Base-by-base conservation (phyloP, 2,113 vertebrate genomes). In the Micromys minutus region DNA sequence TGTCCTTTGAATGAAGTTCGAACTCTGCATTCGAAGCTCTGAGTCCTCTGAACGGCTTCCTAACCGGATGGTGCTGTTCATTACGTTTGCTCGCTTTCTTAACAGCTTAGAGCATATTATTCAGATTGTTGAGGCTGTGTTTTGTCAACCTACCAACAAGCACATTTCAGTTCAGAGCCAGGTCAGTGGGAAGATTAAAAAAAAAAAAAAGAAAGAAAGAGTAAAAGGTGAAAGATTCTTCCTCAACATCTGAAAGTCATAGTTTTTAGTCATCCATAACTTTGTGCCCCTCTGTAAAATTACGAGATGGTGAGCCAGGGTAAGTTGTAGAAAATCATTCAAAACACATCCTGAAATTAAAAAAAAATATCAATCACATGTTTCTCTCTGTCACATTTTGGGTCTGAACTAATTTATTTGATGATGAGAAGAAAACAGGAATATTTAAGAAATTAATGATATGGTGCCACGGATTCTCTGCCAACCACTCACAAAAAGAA, bases 401-500 rank as follows among this genome's bases (percentile, higher is more conserved):
- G 80, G 92, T 96, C 88, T 93, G 47, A 97, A 95, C 89, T 96
- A 94, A 95, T 95, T 97, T 98, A 98, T 98, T 97, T 97, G 95
- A 94, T 97, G 95, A 97, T 95, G 95, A 97, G 77, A 97, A 86
- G 95, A 97, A 97, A 97, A 97, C 96, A 96, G 79, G 92, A 95
- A 94, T 92, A 95, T 95, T 96, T 97, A 93, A 98, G 95, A 94
- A 96, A 97, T 97, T 97, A 97, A 97, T 97, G 95, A 96, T 94
- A 94, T 79, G 92, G 86, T 94, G 95, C 96, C 95, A 96, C 63
- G 92, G 92, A 29, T 86, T 87, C 57, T 75, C 92, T 97, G 97
- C 97, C 97, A 97, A 92, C 94, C 93, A 52, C 93, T 89, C 92
- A 42, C 39, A 95, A 93, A 85, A 80, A 69, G 90, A 94, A 97